phyloP scores from a whole-genome alignment of 2,113 vertebrate species.

The Sisor rabdophorus region DNA sequence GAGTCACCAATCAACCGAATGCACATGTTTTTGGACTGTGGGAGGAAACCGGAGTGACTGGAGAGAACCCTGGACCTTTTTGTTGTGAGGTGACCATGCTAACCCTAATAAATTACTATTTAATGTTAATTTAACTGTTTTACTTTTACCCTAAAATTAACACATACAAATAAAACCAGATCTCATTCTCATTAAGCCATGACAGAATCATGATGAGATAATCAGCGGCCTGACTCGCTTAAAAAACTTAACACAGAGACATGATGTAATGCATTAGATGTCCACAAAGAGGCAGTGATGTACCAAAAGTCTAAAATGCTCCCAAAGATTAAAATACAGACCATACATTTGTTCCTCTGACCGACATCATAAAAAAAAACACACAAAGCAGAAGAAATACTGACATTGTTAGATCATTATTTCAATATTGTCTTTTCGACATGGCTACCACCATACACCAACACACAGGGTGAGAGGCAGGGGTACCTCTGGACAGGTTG shows the following conservation, averaged over 20 bases:
- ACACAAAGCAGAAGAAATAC: neutral
- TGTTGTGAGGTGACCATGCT: too few relatives aligned
- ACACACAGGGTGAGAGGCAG: too few relatives aligned
- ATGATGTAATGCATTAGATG: neutral
- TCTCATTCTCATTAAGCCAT: neutral
- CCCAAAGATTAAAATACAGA: neutral
- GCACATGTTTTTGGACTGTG: too few relatives aligned
- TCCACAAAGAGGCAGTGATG: slow-evolving; percentile 33
- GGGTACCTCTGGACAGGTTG: too few relatives aligned
- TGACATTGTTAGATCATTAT: neutral
- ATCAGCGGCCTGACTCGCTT: neutral
- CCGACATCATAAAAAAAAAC: neutral
- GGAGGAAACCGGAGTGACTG: too few relatives aligned
- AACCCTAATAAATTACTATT: too few relatives aligned
- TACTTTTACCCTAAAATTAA: neutral
- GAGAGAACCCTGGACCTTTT: too few relatives aligned
- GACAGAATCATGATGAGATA: neutral
- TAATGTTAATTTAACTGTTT: neutral
- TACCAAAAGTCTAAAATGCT: neutral
- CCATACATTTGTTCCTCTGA: neutral
- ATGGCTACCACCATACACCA: too few relatives aligned
- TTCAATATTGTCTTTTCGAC: neutral
- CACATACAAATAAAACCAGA: neutral
- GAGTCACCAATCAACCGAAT: too few relatives aligned
- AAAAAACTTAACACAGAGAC: neutral